Percentiles rank a stretch among this genome's conserved stretches.
Conservation (phyloP, 2,888 invertebrate species). For the Andrena marginata region DNA sequence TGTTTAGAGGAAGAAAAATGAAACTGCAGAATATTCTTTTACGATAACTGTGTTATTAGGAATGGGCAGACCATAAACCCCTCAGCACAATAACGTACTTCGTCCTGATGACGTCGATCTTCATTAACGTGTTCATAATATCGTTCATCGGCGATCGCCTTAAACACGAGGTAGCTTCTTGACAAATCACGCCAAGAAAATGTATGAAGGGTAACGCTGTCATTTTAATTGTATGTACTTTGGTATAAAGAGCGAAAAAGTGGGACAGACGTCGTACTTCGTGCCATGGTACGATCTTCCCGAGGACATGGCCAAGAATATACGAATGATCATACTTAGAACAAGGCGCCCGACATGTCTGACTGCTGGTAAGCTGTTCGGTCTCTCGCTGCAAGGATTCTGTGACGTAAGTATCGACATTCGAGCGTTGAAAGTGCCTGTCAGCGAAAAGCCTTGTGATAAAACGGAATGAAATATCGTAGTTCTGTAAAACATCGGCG, state of each 20-base stretch:
- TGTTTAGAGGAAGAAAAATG: background rate
- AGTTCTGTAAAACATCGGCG: constrained; percentile 69
- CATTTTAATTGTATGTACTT: background rate
- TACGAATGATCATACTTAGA: constrained; percentile 70
- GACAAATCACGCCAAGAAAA: background rate
- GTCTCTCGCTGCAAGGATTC: constrained; percentile 74
- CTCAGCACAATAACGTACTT: constrained; percentile 59
- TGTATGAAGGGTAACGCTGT: background rate
- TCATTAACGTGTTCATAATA: constrained; percentile 74
- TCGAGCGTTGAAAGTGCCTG: no score
- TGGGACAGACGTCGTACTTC: constrained; percentile 71
- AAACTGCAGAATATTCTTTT: background rate
- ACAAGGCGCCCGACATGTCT: constrained; percentile 68
- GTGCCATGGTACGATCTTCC: constrained; percentile 75
- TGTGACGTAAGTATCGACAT: constrained; percentile 67
- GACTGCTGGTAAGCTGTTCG: constrained; percentile 74
- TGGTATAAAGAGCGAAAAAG: constrained; percentile 59
- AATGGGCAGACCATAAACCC: constrained; percentile 53
- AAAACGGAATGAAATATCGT: background rate
- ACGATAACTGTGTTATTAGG: constrained; percentile 50
- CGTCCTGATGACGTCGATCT: constrained; percentile 72
- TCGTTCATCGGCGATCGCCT: constrained; percentile 79
- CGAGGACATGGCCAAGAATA: constrained; percentile 52
- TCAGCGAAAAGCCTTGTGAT: background rate
- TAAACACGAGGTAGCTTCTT: constrained; percentile 66